Evolutionary conservation across 2,113 vertebrate species (phyloP).

Genomic region (Sinocyclocheilus anshuiensis): DNA sequence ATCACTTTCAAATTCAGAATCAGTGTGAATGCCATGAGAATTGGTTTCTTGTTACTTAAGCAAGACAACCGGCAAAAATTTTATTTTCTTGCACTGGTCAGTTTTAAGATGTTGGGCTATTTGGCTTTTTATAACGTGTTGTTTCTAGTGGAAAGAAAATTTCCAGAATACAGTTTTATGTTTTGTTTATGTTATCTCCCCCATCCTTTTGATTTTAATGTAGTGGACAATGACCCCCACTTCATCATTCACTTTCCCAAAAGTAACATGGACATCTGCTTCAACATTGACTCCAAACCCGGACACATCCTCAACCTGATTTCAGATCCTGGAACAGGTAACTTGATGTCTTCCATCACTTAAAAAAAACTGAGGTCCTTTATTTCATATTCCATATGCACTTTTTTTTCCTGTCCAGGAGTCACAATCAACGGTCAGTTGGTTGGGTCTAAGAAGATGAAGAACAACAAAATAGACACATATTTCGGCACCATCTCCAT

Average conservation of each 20-base stretch:
- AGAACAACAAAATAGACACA: constrained; percentile 80
- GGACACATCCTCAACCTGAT: constrained; percentile 91
- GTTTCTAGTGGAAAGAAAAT: too few species aligned
- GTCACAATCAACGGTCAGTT: constrained; percentile 87
- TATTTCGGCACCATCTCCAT: constrained; percentile 90
- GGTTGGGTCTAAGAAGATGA: constrained; percentile 78
- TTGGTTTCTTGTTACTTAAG: not conserved
- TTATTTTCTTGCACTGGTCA: too few species aligned
- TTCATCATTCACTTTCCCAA: constrained; percentile 90
- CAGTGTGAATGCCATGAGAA: not conserved
- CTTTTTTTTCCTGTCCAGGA: constrained; percentile 67
- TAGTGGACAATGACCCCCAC: constrained; percentile 97
- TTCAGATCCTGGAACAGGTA: constrained; percentile 88
- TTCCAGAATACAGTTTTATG: too few species aligned
- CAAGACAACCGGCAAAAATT: too few species aligned
- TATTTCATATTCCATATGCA: too few species aligned
- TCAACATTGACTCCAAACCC: constrained; percentile 92
- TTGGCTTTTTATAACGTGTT: too few species aligned
- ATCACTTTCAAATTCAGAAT: not conserved
- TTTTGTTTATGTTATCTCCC: too few species aligned
- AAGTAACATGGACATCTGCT: constrained; percentile 86
- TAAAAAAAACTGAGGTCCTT: too few species aligned
- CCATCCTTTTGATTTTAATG: constrained; percentile 33
- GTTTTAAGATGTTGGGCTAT: too few species aligned
- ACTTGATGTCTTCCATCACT: not conserved